These are phyloP conservation scores for Clinocottus analis DNA, from an alignment of 2,113 vertebrate genomes.

Conservation along the genomic window DNA sequence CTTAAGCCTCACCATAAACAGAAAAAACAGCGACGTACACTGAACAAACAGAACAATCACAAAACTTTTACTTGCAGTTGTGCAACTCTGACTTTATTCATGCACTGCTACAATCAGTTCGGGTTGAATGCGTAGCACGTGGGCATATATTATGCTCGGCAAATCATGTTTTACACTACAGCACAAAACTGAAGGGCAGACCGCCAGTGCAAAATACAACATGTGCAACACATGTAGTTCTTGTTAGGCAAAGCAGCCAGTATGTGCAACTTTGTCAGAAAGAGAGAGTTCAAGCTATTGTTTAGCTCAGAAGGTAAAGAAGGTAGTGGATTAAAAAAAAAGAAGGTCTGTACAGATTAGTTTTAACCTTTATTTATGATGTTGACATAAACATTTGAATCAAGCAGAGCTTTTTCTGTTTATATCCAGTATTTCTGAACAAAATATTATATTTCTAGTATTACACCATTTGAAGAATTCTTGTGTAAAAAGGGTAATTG, in stretches of 20 bases:
- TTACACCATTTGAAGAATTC: too few species aligned
- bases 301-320: neutral
- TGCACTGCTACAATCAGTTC: neutral
- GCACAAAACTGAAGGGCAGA: conserved; percentile 42
- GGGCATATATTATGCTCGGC: conserved; percentile 58
- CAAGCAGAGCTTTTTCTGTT: neutral
- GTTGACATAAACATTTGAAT: neutral
- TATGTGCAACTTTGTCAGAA: conserved; percentile 24
- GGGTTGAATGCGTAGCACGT: conserved; percentile 19
- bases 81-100: conserved; percentile 24
- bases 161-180: conserved; percentile 57
- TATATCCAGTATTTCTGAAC: too few species aligned
- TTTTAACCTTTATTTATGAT: neutral
- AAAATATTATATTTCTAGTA: too few species aligned
- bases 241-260: conserved; percentile 17
- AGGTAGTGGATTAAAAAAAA: neutral
- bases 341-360: too few species aligned
- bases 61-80: conserved; percentile 8
- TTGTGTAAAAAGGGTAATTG: neutral
- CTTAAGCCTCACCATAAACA: conserved; percentile 53
- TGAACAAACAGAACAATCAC: conserved; percentile 27
- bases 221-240: conserved; percentile 53
- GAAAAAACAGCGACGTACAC: conserved; percentile 41
- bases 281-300: conserved; percentile 12
- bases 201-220: conserved; percentile 47